Base-by-base conservation (phyloP, 92 coral and sea anemone genomes). In the Palythoa heliodiscus region DNA sequence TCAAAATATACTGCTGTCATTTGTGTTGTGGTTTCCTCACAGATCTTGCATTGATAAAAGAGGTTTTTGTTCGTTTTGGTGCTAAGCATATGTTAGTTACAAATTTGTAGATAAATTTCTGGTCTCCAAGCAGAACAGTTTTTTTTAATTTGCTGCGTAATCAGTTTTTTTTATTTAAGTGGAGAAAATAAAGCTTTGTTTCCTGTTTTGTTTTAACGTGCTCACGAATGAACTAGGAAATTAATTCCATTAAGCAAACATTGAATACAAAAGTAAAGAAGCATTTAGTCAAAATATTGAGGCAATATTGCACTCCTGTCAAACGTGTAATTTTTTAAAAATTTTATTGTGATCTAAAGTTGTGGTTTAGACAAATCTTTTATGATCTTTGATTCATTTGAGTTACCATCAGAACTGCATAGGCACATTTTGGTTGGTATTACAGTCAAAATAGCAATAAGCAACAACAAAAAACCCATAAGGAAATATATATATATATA, bases 71-170 rank as follows among this genome's bases (percentile, higher is more conserved):
- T 23, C 22, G 24, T 47, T 80, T 80, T 80, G 47, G 35, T 67
- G 84, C 66, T 80, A 67, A 80, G 15, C 73, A 80, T 40, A 67
- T 80, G 84, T 53, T 53, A 76, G 15, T 22, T 54, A 29, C n/a
- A 76, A 52, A 38, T 14, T 12, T 37, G 17, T 25, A 17, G 54
- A 72, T 40, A 72, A 72, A 72, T 29, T 43, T 8, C 0, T 72
- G 23, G 3, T 75, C 80, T 75, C 80, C 52, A 37, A 10, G 76
- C 20, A 15, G 53, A 5, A 75, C 80, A 10, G 79, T 75, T 10
- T 75, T 75, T 52, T 43, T 29, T 1, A 43, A 22, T 23, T 12
- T 29, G 12, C 11, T 5, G 20, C 69, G 19, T 48, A 22, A 52
- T 75, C 4, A 50, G 37, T 39, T 72, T 14, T 20, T 75, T 19